Evolutionary conservation across 2,888 invertebrate species (phyloP).

Genomic region (Tipula helvola): DNA sequence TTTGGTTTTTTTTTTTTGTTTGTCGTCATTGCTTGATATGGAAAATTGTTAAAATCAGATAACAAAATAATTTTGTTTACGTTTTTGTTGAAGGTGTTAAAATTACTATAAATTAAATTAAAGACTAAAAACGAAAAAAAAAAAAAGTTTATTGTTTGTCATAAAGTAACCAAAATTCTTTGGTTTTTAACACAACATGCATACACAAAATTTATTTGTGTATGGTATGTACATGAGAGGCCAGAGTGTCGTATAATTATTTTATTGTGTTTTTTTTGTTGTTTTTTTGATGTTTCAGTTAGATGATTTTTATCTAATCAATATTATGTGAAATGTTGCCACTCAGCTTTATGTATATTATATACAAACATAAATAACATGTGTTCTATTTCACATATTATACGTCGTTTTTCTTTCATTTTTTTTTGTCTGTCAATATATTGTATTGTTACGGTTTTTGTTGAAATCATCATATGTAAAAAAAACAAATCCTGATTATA

Average conservation of each 20-base stretch:
- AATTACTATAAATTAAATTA: slow-evolving; percentile 4
- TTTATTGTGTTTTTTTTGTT: no score
- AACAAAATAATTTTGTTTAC: neutral
- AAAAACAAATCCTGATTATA: neutral
- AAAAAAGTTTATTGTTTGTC: neutral
- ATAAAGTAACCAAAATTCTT: neutral
- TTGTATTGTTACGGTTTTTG: neutral
- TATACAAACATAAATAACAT: neutral
- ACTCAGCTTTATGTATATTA: neutral
- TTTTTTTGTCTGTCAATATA: neutral
- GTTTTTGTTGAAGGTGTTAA: neutral
- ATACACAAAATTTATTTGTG: neutral
- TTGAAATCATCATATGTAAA: slow-evolving; percentile 4
- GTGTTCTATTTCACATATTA: neutral
- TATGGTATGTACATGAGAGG: neutral
- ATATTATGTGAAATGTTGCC: neutral
- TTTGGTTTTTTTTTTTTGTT: neutral
- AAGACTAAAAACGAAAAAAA: neutral
- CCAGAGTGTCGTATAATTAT: neutral
- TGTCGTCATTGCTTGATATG: neutral
- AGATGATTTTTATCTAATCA: neutral
- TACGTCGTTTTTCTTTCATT: neutral
- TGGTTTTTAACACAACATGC: neutral
- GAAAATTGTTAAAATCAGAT: slow-evolving; percentile 4
- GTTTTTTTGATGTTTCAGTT: neutral